Base-by-base conservation (phyloP, 2,797 vertebrate genomes). In the Poecilia picta region DNA sequence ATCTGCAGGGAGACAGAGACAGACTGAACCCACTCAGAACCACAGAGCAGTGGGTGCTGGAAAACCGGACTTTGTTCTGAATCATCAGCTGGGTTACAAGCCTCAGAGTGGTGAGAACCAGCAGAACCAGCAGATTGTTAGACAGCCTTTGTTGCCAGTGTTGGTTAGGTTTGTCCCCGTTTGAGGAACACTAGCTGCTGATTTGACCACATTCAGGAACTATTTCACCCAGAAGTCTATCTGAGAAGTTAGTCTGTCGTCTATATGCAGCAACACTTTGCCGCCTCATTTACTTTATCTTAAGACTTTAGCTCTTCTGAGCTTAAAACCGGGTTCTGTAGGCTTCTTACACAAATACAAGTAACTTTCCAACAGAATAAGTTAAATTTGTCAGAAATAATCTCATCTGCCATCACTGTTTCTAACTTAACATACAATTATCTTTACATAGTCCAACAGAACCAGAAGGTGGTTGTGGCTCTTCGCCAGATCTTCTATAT, bases 201-300 rank as follows among this genome's bases (percentile, higher is more conserved):
- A 43, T 72, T 8, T 72, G 68, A 72, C 68, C 68, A 46, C n/a
- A 72, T 72, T 16, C 41, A 72, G 68, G 43, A 72, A 72, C 68
- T 72, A 46, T 7, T 28, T 45, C 68, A 72, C 43, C 18, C 68
- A 18, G 25, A 46, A 46, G 68, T 46, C 12, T 28, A 20, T 51
- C 23, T 41, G 18, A 45, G 25, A n/a, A n/a, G 20, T 10, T 1
- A 23, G 64, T 68, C 3, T 41, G 64, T 5, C 16, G 16, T 31
- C 31, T 15, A 33, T 13, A 33, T 33, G 28, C 3, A 1, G 36
- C 39, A 43, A 70, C 66, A 25, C 36, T n/a, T 33, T 70, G 5
- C 4, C 39, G 28, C 25, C 41, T 28, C 25, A 46, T 28, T 46
- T 46, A 31, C 68, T 46, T 20, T 13, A 28, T 28, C 16, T 28